These are phyloP conservation scores for Anoplius nigerrimus DNA, from an alignment of 2,888 invertebrate genomes.

Conservation along the genomic window DNA sequence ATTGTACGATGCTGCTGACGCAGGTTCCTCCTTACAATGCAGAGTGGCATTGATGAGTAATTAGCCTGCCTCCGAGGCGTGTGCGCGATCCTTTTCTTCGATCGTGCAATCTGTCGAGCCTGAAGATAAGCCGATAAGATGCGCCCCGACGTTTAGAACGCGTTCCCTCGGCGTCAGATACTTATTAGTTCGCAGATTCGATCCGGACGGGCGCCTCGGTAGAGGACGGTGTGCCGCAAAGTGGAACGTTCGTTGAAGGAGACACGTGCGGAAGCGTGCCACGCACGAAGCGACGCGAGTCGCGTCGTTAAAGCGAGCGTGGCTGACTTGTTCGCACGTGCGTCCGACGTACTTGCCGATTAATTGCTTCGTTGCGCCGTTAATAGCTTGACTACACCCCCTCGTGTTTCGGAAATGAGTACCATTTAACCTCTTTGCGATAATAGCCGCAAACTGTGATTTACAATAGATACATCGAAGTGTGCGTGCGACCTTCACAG, in stretches of 20 bases:
- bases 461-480: too few species aligned
- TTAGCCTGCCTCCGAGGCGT: not conserved
- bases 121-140: not conserved
- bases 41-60: not conserved
- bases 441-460: too few species aligned
- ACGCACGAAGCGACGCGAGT: not conserved
- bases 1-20: not conserved
- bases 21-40: not conserved
- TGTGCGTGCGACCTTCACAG: too few species aligned
- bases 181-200: too few species aligned
- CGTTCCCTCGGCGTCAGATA: too few species aligned
- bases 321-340: constrained; percentile 11
- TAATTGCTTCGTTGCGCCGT: constrained; percentile 12
- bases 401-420: too few species aligned
- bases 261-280: too few species aligned
- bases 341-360: constrained; percentile 56
- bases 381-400: too few species aligned
- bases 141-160: not conserved
- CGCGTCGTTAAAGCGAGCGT: not conserved
- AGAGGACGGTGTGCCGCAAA: not conserved
- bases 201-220: not conserved
- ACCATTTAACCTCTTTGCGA: too few species aligned
- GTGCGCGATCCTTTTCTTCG: not conserved
- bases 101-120: not conserved
- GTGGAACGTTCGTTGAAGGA: too few species aligned